Evolutionary conservation across 2,888 invertebrate genomes (phyloP), one percentile per base, ranked within the genome.

Genomic region (Athalia circularis): DNA sequence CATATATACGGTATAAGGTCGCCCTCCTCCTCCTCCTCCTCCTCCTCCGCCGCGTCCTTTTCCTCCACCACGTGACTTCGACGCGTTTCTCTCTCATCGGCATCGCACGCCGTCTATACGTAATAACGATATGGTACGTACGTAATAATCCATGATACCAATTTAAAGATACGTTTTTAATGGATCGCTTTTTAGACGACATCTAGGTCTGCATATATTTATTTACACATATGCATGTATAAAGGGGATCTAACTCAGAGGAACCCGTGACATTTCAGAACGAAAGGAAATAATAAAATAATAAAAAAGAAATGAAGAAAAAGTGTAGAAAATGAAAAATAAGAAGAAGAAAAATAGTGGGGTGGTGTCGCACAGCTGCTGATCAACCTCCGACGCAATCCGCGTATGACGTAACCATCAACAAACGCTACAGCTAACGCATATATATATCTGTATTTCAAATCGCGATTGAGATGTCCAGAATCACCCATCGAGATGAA

Each of bases 311-410:
- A 29, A 29, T 29, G 29, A 29, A 29, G 0, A 29, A 29, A 29
- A 64, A 43, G 45, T 45, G 5, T 43, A 9, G 29, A 45, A 64
- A 9, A 64, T 9, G 45, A 64, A 64, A 64, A 9, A 29, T n/a
- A 6, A 6, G 5, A n/a, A 5, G 4, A 45, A 64, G 43, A 43
- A 11, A 9, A 8, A 61, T 61, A 61, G 15, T n/a, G 8, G 61
- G 8, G 13, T 3, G 43, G 62, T 45, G 50, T 50, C 15, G 11
- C 29, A 50, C 67, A 67, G 48, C 67, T 67, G 67, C 9, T 67
- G 48, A 13, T 50, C 15, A 15, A 67, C 50, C 50, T 50, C 67
- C 15, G 29, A 67, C 67, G 48, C 67, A 67, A 67, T 67, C 48
- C 7, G 4, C n/a, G 67, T 15, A 29, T 67, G 48, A 67, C 67